Base-by-base conservation (phyloP, 1,140 invertebrate genomes). In the Brachionus calyciflorus region DNA sequence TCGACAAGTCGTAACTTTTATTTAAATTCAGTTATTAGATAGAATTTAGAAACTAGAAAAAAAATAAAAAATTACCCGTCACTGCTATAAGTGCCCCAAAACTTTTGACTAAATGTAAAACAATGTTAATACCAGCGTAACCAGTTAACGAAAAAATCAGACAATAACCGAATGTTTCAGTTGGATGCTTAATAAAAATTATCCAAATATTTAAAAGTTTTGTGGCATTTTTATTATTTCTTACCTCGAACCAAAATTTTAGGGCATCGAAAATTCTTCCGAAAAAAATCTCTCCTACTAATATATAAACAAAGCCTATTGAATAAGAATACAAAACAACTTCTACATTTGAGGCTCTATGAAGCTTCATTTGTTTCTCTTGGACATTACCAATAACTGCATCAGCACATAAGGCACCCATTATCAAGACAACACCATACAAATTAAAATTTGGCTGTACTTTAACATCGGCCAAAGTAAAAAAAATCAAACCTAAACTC, bases 121-220 rank as follows among this genome's bases (percentile, higher is more conserved):
- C 93, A 53, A 96, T 90, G 83, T 95, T 92, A 49, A 96, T 89
- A 5, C 94, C 94, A 78, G 95, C 85, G 82, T 96, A 98, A 1
- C 94, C 94, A 41, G 69, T 51, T 0, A 93, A 68, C 12, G 92
- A 94, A 80, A 96, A 93, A 12, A 96, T 85, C 49, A 93, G 87
- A 60, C 51, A 19, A 41, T 57, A 76, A 12, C 49, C 40, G 41
- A 76, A 60, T 4, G 40, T 55, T 21, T 57, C n/a, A 33, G 40
- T 33, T 28, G 73, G 73, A 51, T 73, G 17, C 69, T 73, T 37
- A n/a, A 48, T 37, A 37, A 63, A 41, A 19, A n/a, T 19, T 40
- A 63, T 60, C n/a, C 12, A 4, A 37, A 37, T 40, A 17, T 10
- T 7, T 51, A 63, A 37, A 63, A 21, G 14, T 37, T n/a, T n/a